Percentiles rank a stretch among this genome's conserved stretches.
phyloP scores from a whole-genome alignment of 2,888 invertebrate species.

The Fragum whitleyi region DNA sequence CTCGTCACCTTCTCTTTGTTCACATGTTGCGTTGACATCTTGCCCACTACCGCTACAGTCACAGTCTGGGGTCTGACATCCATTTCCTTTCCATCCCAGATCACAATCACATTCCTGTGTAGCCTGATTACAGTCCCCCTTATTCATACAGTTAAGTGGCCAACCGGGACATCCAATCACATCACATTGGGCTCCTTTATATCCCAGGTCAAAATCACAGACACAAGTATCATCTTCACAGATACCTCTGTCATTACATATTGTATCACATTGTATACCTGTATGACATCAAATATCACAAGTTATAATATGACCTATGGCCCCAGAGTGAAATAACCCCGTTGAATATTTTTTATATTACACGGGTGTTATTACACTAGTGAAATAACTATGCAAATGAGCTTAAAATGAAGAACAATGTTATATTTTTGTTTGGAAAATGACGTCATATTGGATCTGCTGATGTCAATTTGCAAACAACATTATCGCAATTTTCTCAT shows the following conservation, averaged over 20 bases:
- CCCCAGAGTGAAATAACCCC: no score
- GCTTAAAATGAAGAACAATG: no score
- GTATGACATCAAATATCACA: neutral
- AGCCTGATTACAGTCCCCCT: conserved; percentile 72
- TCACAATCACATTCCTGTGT: conserved; percentile 69
- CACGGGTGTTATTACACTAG: no score
- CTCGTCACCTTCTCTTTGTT: conserved; percentile 50
- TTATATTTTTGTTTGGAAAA: no score
- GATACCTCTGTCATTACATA: conserved; percentile 70
- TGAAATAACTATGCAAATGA: no score
- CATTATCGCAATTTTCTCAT: no score
- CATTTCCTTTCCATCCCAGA: conserved; percentile 72
- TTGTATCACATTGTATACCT: conserved; percentile 61
- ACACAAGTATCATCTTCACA: conserved; percentile 71
- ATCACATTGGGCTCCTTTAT: conserved; percentile 71
- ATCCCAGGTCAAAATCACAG: conserved; percentile 73
- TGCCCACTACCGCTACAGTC: conserved; percentile 65
- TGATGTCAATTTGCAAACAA: no score
- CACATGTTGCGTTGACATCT: conserved; percentile 66
- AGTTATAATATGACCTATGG: no score
- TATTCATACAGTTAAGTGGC: conserved; percentile 73
- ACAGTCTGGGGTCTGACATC: conserved; percentile 70
- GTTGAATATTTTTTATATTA: no score
- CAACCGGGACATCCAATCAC: conserved; percentile 75
- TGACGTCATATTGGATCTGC: no score